These are phyloP conservation scores for Alligator sinensis DNA, from an alignment of 2,113 vertebrate species.

Conservation along the genomic window DNA sequence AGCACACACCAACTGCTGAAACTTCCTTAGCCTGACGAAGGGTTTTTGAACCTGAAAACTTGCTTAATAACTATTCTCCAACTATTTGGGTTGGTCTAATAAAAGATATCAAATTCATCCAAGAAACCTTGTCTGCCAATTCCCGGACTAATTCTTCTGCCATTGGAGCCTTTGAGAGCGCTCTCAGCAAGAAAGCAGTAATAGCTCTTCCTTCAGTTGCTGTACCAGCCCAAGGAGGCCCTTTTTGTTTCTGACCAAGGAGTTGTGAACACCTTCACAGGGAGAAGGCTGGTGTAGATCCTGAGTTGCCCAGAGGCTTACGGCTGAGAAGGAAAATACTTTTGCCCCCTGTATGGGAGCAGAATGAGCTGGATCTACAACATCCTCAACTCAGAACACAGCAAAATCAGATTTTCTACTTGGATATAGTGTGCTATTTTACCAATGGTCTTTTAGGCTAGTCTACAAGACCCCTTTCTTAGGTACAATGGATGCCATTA, in stretches of 20 bases:
- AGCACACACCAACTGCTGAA: too few species aligned
- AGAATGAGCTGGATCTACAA: background rate
- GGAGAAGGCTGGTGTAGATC: background rate
- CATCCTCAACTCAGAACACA: background rate
- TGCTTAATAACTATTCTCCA: too few species aligned
- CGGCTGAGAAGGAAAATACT: background rate
- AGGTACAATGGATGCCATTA: background rate
- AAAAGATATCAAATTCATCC: too few species aligned
- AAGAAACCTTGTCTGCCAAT: too few species aligned
- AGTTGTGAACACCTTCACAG: too few species aligned
- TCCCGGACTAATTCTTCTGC: background rate
- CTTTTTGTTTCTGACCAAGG: too few species aligned
- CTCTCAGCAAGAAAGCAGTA: background rate
- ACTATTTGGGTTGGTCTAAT: too few species aligned
- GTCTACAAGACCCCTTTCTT: too few species aligned
- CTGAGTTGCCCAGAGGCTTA: background rate
- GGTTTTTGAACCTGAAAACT: too few species aligned
- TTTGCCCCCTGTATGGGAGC: background rate
- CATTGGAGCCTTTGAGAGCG: background rate
- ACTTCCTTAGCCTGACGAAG: too few species aligned
- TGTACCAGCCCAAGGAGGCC: too few species aligned
- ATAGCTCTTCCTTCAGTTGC: too few species aligned
- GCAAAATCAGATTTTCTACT: background rate
- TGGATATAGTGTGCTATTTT: background rate
- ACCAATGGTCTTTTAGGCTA: background rate